Evolutionary conservation across 2,888 invertebrate genomes (phyloP).

Genomic region (Apamea crenata): DNA sequence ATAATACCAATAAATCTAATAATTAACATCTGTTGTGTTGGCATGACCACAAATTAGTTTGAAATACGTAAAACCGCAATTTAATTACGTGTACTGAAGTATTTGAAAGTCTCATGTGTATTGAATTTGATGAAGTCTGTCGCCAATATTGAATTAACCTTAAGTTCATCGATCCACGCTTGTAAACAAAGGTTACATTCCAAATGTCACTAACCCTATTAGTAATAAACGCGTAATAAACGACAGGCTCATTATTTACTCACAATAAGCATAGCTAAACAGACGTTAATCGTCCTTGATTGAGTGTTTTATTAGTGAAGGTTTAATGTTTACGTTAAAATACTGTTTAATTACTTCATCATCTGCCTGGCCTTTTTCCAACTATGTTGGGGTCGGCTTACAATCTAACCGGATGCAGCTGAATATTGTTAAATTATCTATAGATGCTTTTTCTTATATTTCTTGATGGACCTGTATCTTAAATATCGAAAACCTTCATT

Average conservation of each 20-base stretch:
- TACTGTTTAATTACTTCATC: conserved; percentile 4
- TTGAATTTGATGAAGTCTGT: conserved; percentile 29
- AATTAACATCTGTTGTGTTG: neutral
- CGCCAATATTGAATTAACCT: conserved; percentile 55
- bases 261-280: conserved; percentile 29
- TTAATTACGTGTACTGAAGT: conserved; percentile 17
- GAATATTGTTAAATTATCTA: too few species aligned
- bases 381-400: too few species aligned
- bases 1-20: conserved; percentile 11
- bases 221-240: conserved; percentile 49
- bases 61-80: conserved; percentile 22
- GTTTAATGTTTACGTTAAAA: conserved; percentile 14
- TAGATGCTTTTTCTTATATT: neutral
- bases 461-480: neutral
- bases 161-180: conserved; percentile 53
- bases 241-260: conserved; percentile 30
- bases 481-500: neutral
- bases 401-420: too few species aligned
- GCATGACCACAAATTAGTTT: neutral
- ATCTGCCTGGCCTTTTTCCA: too few species aligned
- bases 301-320: conserved; percentile 17
- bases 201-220: conserved; percentile 59
- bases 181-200: conserved; percentile 52
- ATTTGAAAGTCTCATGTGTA: conserved; percentile 1
- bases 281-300: conserved; percentile 33